These are phyloP conservation scores for Homarus americanus DNA, from an alignment of 1,140 invertebrate species.

Conservation along the genomic window DNA sequence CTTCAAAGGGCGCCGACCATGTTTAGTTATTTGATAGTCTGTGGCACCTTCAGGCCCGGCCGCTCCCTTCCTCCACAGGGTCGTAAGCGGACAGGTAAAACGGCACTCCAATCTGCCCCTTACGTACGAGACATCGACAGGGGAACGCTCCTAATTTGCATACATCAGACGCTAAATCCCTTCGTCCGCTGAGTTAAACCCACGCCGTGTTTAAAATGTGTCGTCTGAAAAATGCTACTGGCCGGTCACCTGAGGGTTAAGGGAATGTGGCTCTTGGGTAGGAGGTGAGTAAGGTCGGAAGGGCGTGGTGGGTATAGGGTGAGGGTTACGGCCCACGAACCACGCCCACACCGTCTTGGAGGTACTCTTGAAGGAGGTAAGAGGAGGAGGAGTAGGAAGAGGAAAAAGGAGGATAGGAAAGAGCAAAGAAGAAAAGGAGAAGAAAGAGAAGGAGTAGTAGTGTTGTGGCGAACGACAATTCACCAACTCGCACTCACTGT, in stretches of 20 bases:
- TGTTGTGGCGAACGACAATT: conserved; percentile 21
- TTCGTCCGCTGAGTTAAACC: not conserved
- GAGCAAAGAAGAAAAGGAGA: not conserved
- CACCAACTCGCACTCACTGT: conserved; percentile 8
- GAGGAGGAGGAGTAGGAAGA: not conserved
- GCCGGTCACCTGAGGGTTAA: not conserved
- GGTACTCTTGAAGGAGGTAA: conserved; percentile 19
- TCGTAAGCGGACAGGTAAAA: not conserved
- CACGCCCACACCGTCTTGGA: conserved; percentile 27
- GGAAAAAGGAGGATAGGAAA: not conserved
- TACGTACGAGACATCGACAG: not conserved
- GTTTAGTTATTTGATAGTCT: conserved; percentile 66
- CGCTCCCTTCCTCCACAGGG: not conserved
- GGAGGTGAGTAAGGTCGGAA: not conserved
- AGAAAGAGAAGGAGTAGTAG: not conserved
- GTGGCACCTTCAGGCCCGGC: conserved; percentile 31
- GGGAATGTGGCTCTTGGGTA: conserved; percentile 11
- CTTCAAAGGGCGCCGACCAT: conserved; percentile 50
- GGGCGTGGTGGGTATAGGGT: not conserved
- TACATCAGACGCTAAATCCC: not conserved
- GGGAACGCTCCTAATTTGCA: not conserved
- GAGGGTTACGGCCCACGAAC: conserved; percentile 10
- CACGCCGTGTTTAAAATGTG: conserved; percentile 45
- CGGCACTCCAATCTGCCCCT: not conserved
- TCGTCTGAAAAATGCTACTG: conserved; percentile 47